Base-by-base conservation (phyloP, 2,797 vertebrate genomes). In the Valencia hispanica region DNA sequence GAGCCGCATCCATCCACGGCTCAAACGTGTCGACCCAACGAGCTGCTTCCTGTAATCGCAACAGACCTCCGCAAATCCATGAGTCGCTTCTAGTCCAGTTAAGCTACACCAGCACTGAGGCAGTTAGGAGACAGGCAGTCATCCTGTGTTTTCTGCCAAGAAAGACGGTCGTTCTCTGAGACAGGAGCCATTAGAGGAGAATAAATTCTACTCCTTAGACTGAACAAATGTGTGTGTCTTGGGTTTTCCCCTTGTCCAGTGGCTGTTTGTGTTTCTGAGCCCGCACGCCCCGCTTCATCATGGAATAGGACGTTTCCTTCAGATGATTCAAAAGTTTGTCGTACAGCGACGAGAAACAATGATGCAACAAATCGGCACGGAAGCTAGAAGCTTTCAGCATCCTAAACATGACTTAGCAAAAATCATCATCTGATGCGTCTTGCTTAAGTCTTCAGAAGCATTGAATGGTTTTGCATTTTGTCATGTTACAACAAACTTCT, bases 161-260 rank as follows among this genome's bases (percentile, higher is more conserved):
- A 59, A 83, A 84, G 79, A 81, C 11, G 74, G 68, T 69, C 41
- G 82, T 91, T 84, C 86, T 85, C 57, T 79, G 82, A 87, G 81
- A 73, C 55, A 27, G 68, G 63, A 82, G 86, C 86, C 75, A 81
- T 88, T 86, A 81, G 73, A 77, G 70, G 74, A 86, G 57, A 79
- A 87, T 88, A 80, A 84, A 92, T 89, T 76, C 59, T 45, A 1
- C 73, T 82, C 76, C 55, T 77, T 70, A 73, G 61, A 82, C 70
- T 87, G 86, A 73, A 75, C 57, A 74, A 79, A 80, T 82, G 70
- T 68, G 78, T 30, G 34, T 73, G 76, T 83, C 81, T 76, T 66
- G 79, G 75, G 69, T 75, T 86, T n/a, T 82, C 84, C 85, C 73
- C 84, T 82, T 68, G 77, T 81, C 78, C 72, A 3, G 66, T 43